Conservation (phyloP, 2,113 vertebrate genomes). For the Mormyrus iriodes region DNA sequence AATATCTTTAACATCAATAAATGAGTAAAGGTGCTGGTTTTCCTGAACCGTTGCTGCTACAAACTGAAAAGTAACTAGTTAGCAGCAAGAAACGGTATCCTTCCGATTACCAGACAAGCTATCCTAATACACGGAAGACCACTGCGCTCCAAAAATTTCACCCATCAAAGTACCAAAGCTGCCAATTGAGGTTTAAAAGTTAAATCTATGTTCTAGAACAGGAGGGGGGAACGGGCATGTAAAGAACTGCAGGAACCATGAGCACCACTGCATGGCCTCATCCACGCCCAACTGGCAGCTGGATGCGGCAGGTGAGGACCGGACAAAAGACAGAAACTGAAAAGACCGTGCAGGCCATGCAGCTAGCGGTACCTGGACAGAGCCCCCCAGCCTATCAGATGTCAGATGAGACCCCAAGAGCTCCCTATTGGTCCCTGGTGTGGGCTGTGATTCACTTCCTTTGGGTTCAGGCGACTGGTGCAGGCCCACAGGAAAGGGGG, state of each 20-base stretch:
- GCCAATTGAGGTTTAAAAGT: background rate
- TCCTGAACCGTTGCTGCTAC: background rate
- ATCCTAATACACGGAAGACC: background rate
- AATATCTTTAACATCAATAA: background rate
- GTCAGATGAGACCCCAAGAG: constrained; percentile 78
- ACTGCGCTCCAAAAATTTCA: background rate
- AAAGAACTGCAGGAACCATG: background rate
- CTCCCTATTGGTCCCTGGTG: constrained; percentile 77
- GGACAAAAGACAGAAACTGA: background rate
- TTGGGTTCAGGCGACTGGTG: constrained; percentile 77
- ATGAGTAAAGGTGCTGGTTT: background rate
- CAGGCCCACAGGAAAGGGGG: constrained; percentile 58
- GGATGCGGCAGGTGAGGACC: background rate
- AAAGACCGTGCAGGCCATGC: constrained; percentile 27
- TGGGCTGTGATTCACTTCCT: constrained; percentile 80
- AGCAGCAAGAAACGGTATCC: background rate
- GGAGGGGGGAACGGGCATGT: background rate
- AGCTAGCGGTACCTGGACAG: constrained; percentile 78
- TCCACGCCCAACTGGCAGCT: background rate
- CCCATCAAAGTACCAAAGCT: background rate
- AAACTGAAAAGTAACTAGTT: background rate
- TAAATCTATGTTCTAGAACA: background rate
- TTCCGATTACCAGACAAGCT: background rate
- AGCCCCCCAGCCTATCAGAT: constrained; percentile 80
- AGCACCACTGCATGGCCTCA: background rate